phyloP scores from a whole-genome alignment of 2,888 invertebrate genomes.

The Trissoscelio sp. region DNA sequence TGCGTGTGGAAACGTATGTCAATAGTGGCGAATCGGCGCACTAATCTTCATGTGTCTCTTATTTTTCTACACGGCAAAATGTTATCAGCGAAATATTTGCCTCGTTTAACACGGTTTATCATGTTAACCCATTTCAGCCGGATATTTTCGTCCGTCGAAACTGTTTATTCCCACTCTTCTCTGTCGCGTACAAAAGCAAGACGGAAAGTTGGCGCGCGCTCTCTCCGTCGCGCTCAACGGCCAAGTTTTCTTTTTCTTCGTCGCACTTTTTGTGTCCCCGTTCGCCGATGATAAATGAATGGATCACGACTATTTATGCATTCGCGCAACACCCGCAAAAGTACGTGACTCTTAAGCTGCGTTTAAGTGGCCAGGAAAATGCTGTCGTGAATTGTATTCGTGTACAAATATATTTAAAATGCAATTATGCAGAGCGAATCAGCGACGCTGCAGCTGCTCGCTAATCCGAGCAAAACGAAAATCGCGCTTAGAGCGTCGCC shows the following conservation, averaged over 20 bases:
- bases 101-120: slow-evolving; percentile 40
- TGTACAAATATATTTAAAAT: slow-evolving; percentile 70
- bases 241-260: slow-evolving; percentile 6
- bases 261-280: not conserved
- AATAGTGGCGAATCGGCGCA: slow-evolving; percentile 39
- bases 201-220: too few relatives aligned
- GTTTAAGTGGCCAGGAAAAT: slow-evolving; percentile 64
- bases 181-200: not conserved
- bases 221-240: too few relatives aligned
- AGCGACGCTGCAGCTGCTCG: slow-evolving; percentile 57
- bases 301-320: slow-evolving; percentile 63
- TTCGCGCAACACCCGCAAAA: slow-evolving; percentile 60
- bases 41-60: slow-evolving; percentile 40
- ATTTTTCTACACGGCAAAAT: slow-evolving; percentile 9
- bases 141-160: slow-evolving; percentile 29
- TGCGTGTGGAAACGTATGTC: slow-evolving; percentile 44
- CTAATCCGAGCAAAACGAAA: slow-evolving; percentile 65
- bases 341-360: slow-evolving; percentile 61
- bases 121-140: slow-evolving; percentile 36
- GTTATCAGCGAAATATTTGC: slow-evolving; percentile 37
- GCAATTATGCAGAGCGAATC: slow-evolving; percentile 69
- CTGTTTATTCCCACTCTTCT: slow-evolving; percentile 16
- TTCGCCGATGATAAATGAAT: slow-evolving; percentile 53
- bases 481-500: slow-evolving; percentile 18
- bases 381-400: slow-evolving; percentile 63